A percentile compares a stretch with the other conserved stretches of the same genome.
Evolutionary conservation across 2,113 vertebrate species (phyloP).

Genomic region (Pangasianodon gigas): DNA sequence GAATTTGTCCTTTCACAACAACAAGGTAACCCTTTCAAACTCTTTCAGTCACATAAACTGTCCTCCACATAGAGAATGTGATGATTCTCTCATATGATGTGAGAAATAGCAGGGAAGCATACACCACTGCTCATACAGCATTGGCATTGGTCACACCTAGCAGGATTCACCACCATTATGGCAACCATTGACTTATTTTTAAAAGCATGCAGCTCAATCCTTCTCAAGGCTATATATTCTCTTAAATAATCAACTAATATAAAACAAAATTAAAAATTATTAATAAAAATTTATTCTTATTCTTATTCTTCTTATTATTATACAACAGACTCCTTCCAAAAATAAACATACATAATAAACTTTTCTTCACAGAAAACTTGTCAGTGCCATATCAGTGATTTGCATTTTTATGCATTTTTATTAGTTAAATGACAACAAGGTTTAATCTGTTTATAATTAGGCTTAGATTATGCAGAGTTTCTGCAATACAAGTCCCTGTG

Average conservation of each 20-base stretch:
- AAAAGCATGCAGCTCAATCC: not conserved
- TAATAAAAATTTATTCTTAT: not conserved
- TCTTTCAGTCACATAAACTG: not conserved
- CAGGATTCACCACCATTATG: not conserved
- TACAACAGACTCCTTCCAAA: not conserved
- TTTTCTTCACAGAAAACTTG: not conserved
- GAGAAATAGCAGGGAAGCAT: not conserved
- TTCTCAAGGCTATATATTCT: not conserved
- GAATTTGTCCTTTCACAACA: not conserved
- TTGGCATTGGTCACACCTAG: not conserved
- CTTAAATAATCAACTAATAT: not conserved
- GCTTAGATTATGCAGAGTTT: not conserved
- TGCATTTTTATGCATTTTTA: not conserved
- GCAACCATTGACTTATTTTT: not conserved
- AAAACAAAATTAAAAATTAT: not conserved
- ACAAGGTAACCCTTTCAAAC: not conserved
- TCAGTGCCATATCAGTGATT: not conserved
- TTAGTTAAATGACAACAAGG: not conserved
- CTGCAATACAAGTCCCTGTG: not conserved
- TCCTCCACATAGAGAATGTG: not conserved
- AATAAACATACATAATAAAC: not conserved
- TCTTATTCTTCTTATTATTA: not conserved
- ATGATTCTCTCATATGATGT: not conserved
- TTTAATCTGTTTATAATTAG: not conserved
- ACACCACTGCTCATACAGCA: not conserved